Evolutionary conservation across 2,888 invertebrate genomes (phyloP), one percentile per base, ranked within the genome.

Genomic region (Lymantria dispar): DNA sequence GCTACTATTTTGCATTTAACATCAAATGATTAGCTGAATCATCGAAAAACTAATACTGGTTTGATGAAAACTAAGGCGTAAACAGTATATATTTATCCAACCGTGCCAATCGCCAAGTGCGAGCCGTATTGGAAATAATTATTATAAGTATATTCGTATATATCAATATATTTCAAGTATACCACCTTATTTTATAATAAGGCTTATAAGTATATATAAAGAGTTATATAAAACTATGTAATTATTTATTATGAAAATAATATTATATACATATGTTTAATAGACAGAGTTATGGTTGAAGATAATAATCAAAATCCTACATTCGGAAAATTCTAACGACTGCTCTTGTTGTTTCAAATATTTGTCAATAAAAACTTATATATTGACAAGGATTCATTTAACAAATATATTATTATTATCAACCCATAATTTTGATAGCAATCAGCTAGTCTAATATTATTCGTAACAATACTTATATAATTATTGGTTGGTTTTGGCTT

Each of bases 171-270:
- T 65, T 44, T 53, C 54, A 60, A 79, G 71, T 87, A 85, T 88
- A 89, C 89, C 89, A 88, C 89, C 89, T 88, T 89, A 88, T 88
- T 87, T 70, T 69, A 68, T 67, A 80, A 87, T 88, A 88, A 87
- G 87, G 87, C 76, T 72, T 62, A 74, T 67, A 76, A 81, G 85
- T 86, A 86, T 85, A 85, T n/a, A n/a, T 83, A 77, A 83, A 77
- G 73, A 74, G 54, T 68, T 62, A 63, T 75, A 67, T 70, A 65
- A 63, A 68, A 70, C 81, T 83, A 78, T 83, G 72, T 83, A 84
- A 83, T 86, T 86, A 87, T 86, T 87, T 87, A 87, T 85, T 50
- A 62, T 56, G 62, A 72, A 80, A 84, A 85, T 86, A 86, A 87
- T 74, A 70, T 74, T 72, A 41, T 45, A 51, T 46, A 33, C 72